Evolutionary conservation across 1,140 invertebrate genomes (phyloP), one percentile per base, ranked within the genome.

Genomic region (Drosophila azteca): DNA sequence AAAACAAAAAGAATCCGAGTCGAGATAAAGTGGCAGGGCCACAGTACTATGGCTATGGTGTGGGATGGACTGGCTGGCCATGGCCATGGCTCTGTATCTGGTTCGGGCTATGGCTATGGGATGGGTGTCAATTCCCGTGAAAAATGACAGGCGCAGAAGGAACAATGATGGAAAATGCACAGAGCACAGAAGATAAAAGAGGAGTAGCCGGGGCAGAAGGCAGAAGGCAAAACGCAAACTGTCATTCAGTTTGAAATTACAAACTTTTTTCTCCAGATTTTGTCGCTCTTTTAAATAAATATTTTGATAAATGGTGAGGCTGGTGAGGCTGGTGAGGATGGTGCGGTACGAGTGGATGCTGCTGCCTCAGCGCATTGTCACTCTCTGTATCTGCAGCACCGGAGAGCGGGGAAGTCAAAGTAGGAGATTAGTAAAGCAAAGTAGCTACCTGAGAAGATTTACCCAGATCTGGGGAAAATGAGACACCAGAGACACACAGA

Each of bases 221-320:
- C 70, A 79, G 66, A 67, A 80, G 81, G 72, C 81, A 74, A 77
- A 85, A 84, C 73, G 77, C 77, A 84, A 87, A 85, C 81, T 87
- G 83, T 88, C 78, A 82, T 65, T 67, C 69, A 67, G 81, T 75
- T 81, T 87, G 64, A 79, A 88, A 88, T 87, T 88, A 82, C 78
- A 87, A 85, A 85, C 67, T 62, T 54, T 53, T 26, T 24, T 49
- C 31, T 46, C 8, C 55, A 39, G 35, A 39, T 39, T 39, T 39
- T 39, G 31, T 53, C 41, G 15, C 63, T 69, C 43, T 29, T 45
- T 39, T 41, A 49, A 61, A 70, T 54, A 80, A 81, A 80, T 81
- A 81, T 80, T 81, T 72, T 81, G 57, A 75, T 75, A 75, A 75
- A 74, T 75, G 35, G 35, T 39, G 11, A 13, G 35, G 11, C 35